Evolutionary conservation across 2,113 vertebrate species (phyloP).

Genomic region (Emydura subglobosa): DNA sequence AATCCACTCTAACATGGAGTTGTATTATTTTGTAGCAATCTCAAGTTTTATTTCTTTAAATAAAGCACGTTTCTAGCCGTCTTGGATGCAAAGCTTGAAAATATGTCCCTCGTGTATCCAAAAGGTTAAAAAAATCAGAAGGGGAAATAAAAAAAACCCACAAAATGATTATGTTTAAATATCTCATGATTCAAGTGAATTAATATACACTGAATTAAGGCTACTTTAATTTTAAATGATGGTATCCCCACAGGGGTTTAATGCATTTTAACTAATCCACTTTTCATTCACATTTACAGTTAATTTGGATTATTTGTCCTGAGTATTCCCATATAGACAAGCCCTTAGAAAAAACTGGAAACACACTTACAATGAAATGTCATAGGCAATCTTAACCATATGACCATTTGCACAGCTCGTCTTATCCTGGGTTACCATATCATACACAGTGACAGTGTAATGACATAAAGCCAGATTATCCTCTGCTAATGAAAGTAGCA

Average conservation of each 20-base stretch:
- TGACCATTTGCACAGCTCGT: background rate
- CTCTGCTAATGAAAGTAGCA: constrained; percentile 1
- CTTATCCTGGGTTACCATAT: background rate
- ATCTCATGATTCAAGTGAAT: background rate
- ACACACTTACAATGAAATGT: background rate
- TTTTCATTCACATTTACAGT: background rate
- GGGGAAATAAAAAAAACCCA: background rate
- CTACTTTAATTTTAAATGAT: background rate
- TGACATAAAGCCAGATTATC: background rate
- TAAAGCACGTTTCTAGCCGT: background rate
- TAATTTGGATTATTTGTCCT: background rate
- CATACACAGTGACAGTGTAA: background rate
- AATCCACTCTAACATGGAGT: background rate
- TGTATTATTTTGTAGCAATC: background rate
- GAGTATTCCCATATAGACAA: background rate
- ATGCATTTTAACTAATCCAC: background rate
- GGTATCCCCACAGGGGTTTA: background rate
- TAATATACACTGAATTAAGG: background rate
- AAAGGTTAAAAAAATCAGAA: background rate
- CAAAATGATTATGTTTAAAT: background rate
- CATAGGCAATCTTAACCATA: background rate
- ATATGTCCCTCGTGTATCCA: background rate
- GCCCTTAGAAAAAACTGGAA: background rate
- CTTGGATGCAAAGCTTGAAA: background rate
- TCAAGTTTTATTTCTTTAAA: background rate